Conservation (phyloP, 2,113 vertebrate species). For the Sturnira hondurensis region DNA sequence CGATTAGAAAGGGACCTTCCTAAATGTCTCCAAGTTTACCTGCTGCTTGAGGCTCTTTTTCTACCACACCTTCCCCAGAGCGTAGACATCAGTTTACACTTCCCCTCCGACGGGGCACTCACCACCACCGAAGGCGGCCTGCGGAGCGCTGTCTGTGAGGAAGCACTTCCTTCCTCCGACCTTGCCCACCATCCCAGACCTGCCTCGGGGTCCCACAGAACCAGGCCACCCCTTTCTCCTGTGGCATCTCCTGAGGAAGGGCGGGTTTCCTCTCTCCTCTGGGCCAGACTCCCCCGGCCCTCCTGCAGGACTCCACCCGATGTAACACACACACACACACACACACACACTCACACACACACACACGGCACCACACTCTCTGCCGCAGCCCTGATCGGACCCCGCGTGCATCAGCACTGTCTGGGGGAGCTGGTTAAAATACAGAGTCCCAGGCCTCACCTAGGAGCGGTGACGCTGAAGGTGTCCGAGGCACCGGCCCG, state of each 20-base stretch:
- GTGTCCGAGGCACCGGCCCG: neutral
- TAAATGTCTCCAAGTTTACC: neutral
- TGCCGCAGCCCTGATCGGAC: neutral
- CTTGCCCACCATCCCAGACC: neutral
- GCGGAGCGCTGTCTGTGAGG: neutral
- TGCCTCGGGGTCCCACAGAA: neutral
- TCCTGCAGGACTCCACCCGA: neutral
- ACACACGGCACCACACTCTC: neutral
- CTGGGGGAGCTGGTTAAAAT: neutral
- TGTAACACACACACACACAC: accelerated
- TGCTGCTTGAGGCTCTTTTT: neutral
- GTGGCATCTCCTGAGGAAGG: neutral
- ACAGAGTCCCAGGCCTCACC: neutral
- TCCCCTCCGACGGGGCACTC: accelerated
- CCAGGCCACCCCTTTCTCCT: neutral
- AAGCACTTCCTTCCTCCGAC: neutral
- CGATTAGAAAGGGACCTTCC: neutral
- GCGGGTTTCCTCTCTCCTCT: neutral
- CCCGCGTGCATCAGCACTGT: neutral
- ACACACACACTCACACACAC: neutral
- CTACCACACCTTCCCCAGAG: neutral
- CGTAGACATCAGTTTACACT: neutral
- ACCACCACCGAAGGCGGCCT: neutral
- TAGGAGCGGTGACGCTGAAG: neutral
- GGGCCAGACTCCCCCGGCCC: neutral